Evolutionary conservation across 1,140 invertebrate species (phyloP), one percentile per base, ranked within the genome.

Genomic region (Drosophila truncata): DNA sequence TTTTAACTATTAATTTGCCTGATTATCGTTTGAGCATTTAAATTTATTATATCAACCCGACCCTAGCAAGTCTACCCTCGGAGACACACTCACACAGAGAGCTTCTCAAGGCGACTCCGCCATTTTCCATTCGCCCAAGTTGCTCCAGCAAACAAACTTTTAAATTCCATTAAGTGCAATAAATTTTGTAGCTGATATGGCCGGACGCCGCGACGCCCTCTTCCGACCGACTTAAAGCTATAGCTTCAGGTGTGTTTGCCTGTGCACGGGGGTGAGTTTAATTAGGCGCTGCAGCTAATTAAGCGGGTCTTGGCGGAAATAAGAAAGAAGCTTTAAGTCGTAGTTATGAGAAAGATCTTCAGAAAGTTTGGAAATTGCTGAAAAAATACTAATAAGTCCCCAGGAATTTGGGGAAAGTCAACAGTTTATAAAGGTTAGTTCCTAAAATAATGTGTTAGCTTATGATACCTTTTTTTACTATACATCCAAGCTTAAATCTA

Each of bases 151-250:
- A 85, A 90, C 80, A 90, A 91, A 91, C 86, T 91, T 91, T 90
- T 90, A 90, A 90, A 85, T 90, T 90, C 82, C 82, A 91, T 90
- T 91, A 91, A 80, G 77, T 91, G 79, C 73, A 75, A 86, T 91
- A 82, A 86, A 90, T 90, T 90, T 90, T 85, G 80, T 71, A 90
- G 80, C 76, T 78, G 70, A 86, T 83, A 86, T 55, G 50, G 37
- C 35, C 39, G 29, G n/a, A 50, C 64, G 57, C 54, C 29, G 54
- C 50, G 64, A 29, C 47, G 49, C 16, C 59, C 70, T 57, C 33
- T 23, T 41, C 37, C 14, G 13, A 50, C 55, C 57, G 78, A 71
- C 55, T 59, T 80, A 52, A 76, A 47, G 52, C 50, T 44, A 27
- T 42, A 20, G 61, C 75, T 71, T 61, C 41, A 61, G 58, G 31